Base-by-base conservation (phyloP, 1,140 invertebrate genomes). In the Oedothorax gibbosus region DNA sequence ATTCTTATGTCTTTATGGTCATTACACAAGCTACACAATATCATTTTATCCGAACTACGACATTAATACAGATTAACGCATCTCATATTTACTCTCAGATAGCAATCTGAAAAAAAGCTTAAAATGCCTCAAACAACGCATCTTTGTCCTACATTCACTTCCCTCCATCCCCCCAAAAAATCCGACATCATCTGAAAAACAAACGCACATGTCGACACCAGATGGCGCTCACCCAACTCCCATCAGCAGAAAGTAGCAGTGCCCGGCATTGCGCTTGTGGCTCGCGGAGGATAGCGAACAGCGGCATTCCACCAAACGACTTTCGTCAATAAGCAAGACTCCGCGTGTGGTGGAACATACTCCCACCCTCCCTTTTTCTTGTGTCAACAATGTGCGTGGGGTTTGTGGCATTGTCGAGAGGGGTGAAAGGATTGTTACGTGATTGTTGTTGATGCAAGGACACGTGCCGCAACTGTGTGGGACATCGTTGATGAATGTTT, bases 131-230 rank as follows among this genome's bases (percentile, higher is more conserved):
- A 35, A 35, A 35, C 35, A 35, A 35, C 35, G 35, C 5, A 35
- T 35, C 35, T 35, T 35, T 35, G 35, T 35, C 35, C 35, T 35
- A 65, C 15, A 57, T 56, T 50, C 73, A 18, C 54, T 76, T 60
- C 21, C 56, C 56, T 35, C 11, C 64, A 12, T 35, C n/a, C 21
- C n/a, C 14, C 50, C 18, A 7, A 20, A 60, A 11, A n/a, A 53
- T n/a, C 20, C 54, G 7, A 12, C 49, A 7, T 11, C 71, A 84
- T 57, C 69, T 76, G 81, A 75, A 84, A 84, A 84, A 84, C 81
- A 84, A 84, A 84, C 51, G 71, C 81, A 84, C 81, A 84, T 84
- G 81, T 84, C 62, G 15, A 53, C 53, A 21, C 35, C 35, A 35
- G 35, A 35, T 60, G 6, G 60, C 73, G 21, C 18, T 62, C 14